Evolutionary conservation across 2,888 invertebrate genomes (phyloP), one percentile per base, ranked within the genome.

Genomic region (Spilarctia lutea): DNA sequence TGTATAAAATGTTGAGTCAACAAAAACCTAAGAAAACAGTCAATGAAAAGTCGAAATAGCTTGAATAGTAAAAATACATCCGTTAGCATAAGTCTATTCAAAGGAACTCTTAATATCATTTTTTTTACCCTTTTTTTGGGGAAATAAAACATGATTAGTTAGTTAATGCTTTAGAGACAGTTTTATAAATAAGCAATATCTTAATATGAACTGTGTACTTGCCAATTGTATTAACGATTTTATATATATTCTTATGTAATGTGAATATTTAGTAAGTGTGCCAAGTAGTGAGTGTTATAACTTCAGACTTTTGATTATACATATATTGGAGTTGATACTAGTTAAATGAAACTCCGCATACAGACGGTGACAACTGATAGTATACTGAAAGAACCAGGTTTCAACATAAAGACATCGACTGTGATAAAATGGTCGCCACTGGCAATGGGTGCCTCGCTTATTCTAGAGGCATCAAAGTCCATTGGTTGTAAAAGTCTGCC

Each of bases 261-360:
- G 48, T 71, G 35, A 39, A 66, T 56, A 67, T 30, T 56, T 83
- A 83, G 82, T 75, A 56, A 71, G 80, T 71, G 88, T 86, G 87
- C 86, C 87, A 86, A 88, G 85, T 88, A 87, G 82, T 66, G 20
- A 71, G 71, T 83, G 82, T 65, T 66, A n/a, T 33, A 24, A 33
- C 63, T 42, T 71, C 63, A 72, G 30, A 72, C 60, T 35, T 60
- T 24, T 60, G 18, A 39, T 68, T 68, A 8, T 60, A 68, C 33
- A 24, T 68, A 68, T 45, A 24, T 68, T 73, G 68, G 42, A 73
- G 39, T 60, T 18, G 30, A 73, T 68, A 67, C 42, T 60, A 60
- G 70, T 24, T 13, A 7, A 52, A 56, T 27, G 0, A 63, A 63
- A 63, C n/a, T n/a, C n/a, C n/a, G n/a, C 16, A 30, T 18, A 27